Base-by-base conservation (phyloP, 1,140 invertebrate genomes). In the Uloborus diversus region DNA sequence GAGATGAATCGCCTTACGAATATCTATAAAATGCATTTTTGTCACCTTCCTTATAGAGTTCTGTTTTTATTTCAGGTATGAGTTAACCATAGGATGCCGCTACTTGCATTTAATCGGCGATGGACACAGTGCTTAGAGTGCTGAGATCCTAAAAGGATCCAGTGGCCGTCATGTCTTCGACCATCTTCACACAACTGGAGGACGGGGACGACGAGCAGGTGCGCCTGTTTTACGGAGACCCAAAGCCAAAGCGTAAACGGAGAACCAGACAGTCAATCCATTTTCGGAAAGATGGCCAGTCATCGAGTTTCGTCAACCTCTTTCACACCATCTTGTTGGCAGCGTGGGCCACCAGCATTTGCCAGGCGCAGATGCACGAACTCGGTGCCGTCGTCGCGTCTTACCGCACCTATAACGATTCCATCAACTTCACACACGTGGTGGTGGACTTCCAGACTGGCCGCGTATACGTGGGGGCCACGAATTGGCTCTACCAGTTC, bases 401-500 rank as follows among this genome's bases (percentile, higher is more conserved):
- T 53, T 86, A 86, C 70, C 78, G 82, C 32, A 86, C 85, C 9
- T 82, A 82, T 42, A 87, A 87, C 82, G 84, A 85, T 37, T 85
- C 84, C 57, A 84, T 88, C 30, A 85, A 84, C 56, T 84, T 89
- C 62, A 86, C 85, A 51, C 92, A 93, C 84, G 86, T 93, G 51
- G 88, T 90, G 4, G 86, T 92, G 70, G 91, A 93, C 84, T 86
- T 87, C 20, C 84, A 84, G 30, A 90, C 89, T 1, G 89, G 90
- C 30, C 88, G 88, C 27, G 89, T 94, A 32, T 94, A 93, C 84
- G 92, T 93, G 47, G 94, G 93, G n/a, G 94, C 93, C 17, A 90
- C 93, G 64, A 97, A 98, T 85, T 91, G 91, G 84, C 89, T 97
- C 14, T 89, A 95, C 81, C 93, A 96, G 85, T 89, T 97, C 61